These are phyloP conservation scores for Sesia apiformis DNA, from an alignment of 2,888 invertebrate species.

Conservation along the genomic window DNA sequence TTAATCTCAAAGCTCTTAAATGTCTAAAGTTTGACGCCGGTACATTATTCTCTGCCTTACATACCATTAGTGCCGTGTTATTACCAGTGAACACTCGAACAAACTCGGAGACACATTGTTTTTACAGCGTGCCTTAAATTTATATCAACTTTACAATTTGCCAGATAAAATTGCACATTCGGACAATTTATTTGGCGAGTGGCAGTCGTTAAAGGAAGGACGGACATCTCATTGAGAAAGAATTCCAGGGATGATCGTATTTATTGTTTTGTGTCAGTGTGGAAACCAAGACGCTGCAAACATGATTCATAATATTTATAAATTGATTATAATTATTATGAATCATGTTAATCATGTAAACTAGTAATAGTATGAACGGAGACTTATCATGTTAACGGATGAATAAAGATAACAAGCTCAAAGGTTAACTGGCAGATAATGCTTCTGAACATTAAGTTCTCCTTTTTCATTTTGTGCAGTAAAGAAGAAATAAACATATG, in stretches of 20 bases:
- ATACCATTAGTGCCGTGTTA: constrained; percentile 16
- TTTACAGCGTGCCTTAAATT: constrained; percentile 2
- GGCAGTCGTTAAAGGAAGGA: constrained; percentile 3
- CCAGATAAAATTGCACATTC: constrained; percentile 23
- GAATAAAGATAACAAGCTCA: too few species aligned
- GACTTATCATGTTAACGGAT: too few species aligned
- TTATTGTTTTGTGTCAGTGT: too few species aligned
- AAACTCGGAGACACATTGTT: constrained; percentile 4
- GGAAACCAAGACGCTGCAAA: too few species aligned
- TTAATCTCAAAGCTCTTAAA: constrained; percentile 44
- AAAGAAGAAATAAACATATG: too few species aligned
- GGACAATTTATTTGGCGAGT: constrained; percentile 26
- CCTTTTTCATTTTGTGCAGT: too few species aligned
- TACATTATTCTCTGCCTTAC: constrained; percentile 32
- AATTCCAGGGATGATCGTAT: neutral
- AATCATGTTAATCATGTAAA: too few species aligned
- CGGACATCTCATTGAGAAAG: neutral
- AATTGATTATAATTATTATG: too few species aligned
- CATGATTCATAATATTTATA: too few species aligned
- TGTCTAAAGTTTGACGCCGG: constrained; percentile 36
- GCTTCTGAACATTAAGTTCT: too few species aligned
- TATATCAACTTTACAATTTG: constrained; percentile 8
- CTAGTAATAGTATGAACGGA: too few species aligned
- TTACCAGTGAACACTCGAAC: constrained; percentile 7
- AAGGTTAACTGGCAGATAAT: too few species aligned